These are phyloP conservation scores for Ctenopoma kingsleyae DNA, from an alignment of 2,797 vertebrate genomes.

Conservation along the genomic window DNA sequence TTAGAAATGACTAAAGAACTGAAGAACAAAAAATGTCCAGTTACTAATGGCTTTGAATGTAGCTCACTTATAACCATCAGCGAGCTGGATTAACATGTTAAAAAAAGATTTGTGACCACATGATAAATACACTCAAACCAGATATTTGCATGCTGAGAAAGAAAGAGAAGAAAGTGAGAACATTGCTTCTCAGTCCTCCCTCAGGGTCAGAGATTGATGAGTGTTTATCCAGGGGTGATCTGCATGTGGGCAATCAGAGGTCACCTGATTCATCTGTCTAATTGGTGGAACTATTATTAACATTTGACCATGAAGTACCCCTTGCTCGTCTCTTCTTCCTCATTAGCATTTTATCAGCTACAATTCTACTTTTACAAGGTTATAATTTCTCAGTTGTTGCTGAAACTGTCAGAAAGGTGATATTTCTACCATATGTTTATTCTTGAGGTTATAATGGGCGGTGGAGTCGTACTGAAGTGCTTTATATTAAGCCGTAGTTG, in stretches of 20 bases:
- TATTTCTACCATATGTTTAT: too few relatives aligned
- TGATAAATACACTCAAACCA: neutral
- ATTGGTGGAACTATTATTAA: conserved; percentile 36
- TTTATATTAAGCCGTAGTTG: too few relatives aligned
- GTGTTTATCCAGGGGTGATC: conserved; percentile 17
- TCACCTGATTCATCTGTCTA: conserved; percentile 21
- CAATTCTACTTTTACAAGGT: too few relatives aligned
- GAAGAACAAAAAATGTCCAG: too few relatives aligned
- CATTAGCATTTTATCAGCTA: conserved; percentile 36
- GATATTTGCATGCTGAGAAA: neutral
- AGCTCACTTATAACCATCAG: neutral
- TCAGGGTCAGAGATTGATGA: conserved; percentile 6
- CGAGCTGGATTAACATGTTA: neutral
- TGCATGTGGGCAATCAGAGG: neutral
- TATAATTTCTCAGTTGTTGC: too few relatives aligned
- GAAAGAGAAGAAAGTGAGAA: too few relatives aligned
- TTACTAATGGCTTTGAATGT: too few relatives aligned
- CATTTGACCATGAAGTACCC: conserved; percentile 18
- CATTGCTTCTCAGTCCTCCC: conserved; percentile 3
- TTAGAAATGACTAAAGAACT: too few relatives aligned
- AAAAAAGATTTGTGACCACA: neutral
- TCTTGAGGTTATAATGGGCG: too few relatives aligned
- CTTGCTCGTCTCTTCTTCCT: conserved; percentile 13
- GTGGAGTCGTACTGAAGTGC: too few relatives aligned
- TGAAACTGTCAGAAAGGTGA: too few relatives aligned